Conservation (phyloP, 2,888 invertebrate genomes). For the Yponomeuta sedellus region DNA sequence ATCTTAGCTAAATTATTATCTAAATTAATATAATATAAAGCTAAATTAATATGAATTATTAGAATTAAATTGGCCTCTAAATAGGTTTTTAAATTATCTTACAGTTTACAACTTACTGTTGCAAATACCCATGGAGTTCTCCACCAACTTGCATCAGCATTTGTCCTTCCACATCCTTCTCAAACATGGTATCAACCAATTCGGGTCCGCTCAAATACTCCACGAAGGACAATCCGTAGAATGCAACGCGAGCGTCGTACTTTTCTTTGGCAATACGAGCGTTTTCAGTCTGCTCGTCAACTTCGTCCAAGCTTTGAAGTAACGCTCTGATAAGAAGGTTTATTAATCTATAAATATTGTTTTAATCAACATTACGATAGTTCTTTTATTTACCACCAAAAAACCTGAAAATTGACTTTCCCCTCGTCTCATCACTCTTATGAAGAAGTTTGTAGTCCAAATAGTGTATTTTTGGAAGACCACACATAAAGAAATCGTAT, state of each 20-base stretch:
- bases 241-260: slow-evolving; percentile 74
- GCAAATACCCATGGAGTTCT: slow-evolving; percentile 75
- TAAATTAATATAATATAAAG: no score
- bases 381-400: neutral
- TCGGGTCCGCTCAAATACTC: slow-evolving; percentile 84
- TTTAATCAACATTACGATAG: no score
- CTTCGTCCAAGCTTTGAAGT: slow-evolving; percentile 73
- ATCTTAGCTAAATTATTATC: no score
- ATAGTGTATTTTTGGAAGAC: slow-evolving; percentile 83
- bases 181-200: slow-evolving; percentile 82
- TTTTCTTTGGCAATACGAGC: slow-evolving; percentile 64
- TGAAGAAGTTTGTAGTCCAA: slow-evolving; percentile 84
- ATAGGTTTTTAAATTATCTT: no score
- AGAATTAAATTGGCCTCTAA: no score
- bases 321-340: slow-evolving; percentile 48
- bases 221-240: slow-evolving; percentile 83
- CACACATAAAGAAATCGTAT: slow-evolving; percentile 81
- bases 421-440: slow-evolving; percentile 74
- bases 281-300: slow-evolving; percentile 72
- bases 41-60: no score
- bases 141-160: slow-evolving; percentile 77
- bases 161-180: slow-evolving; percentile 81
- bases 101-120: slow-evolving; percentile 57
- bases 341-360: neutral
- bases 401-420: slow-evolving; percentile 68